A percentile compares a stretch with the other conserved stretches of the same genome.
Evolutionary conservation across 2,113 vertebrate species (phyloP).

Genomic region (Melanotaenia duboulayi): DNA sequence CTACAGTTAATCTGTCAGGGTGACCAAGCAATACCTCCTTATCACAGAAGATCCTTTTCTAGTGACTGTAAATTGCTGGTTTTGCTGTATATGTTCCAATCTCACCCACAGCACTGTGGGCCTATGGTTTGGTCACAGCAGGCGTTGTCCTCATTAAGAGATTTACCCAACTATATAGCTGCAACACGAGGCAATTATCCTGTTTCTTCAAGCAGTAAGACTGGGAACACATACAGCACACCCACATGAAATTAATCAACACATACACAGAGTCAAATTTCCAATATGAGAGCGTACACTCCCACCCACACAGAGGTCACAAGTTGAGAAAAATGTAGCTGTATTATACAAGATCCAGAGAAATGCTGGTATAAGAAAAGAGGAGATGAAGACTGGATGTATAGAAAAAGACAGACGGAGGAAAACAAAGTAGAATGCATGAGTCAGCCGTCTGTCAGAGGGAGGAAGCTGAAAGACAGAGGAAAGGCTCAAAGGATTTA

Average conservation of each 20-base stretch:
- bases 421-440: slow-evolving; percentile 16
- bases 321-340: slow-evolving; percentile 40
- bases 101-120: slow-evolving; percentile 1
- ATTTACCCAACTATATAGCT: slow-evolving; percentile 24
- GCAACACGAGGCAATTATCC: slow-evolving; percentile 22
- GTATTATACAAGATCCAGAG: slow-evolving; percentile 56
- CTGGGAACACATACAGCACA: slow-evolving; percentile 25
- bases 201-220: slow-evolving; percentile 11
- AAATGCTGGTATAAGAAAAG: slow-evolving; percentile 35
- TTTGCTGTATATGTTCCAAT: not conserved
- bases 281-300: not conserved
- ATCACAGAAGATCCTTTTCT: not conserved
- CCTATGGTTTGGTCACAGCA: slow-evolving; percentile 12
- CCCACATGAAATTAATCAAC: slow-evolving; percentile 23
- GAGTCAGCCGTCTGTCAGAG: slow-evolving; percentile 64
- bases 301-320: slow-evolving; percentile 33
- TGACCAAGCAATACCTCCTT: not conserved
- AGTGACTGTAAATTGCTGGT: not conserved
- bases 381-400: slow-evolving; percentile 31
- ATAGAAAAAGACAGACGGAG: slow-evolving; percentile 9
- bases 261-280: slow-evolving; percentile 26
- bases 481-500: slow-evolving; percentile 53
- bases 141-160: slow-evolving; percentile 31
- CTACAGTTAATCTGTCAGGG: not conserved
- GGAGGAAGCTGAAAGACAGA: slow-evolving; percentile 48